These are phyloP conservation scores for western clawed frog (Xenopus tropicalis) DNA, from an alignment of 2,113 vertebrate species.

Conservation along the genomic window DNA sequence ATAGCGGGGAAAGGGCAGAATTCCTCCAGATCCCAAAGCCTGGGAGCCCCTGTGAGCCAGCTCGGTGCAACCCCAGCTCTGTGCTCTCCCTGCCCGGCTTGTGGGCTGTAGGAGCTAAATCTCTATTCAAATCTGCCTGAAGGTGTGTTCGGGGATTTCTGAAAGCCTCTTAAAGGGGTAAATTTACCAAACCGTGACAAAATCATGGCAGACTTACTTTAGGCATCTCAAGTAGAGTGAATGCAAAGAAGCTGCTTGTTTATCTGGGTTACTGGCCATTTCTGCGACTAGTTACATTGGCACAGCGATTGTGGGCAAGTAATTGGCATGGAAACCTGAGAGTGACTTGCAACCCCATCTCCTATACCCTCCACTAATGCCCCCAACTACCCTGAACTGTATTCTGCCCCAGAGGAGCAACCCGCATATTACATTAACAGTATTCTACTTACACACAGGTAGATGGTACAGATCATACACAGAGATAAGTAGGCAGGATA, in stretches of 20 bases:
- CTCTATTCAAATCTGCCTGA: slow-evolving; percentile 97
- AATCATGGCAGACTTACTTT: slow-evolving; percentile 91
- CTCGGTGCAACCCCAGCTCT: slow-evolving; percentile 68
- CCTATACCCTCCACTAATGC: neutral
- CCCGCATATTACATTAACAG: too few relatives aligned
- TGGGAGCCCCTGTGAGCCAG: slow-evolving; percentile 55
- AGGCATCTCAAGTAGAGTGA: slow-evolving; percentile 77
- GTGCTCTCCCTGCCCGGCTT: slow-evolving; percentile 74
- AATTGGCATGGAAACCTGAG: slow-evolving; percentile 12
- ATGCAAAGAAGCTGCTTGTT: slow-evolving; percentile 79
- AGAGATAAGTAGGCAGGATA: too few relatives aligned
- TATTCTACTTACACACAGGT: too few relatives aligned
- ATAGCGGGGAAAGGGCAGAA: slow-evolving; percentile 59
- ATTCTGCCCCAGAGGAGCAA: too few relatives aligned
- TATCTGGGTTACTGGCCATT: slow-evolving; percentile 71
- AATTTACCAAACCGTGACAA: slow-evolving; percentile 97
- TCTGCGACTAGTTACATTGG: slow-evolving; percentile 63
- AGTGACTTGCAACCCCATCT: neutral
- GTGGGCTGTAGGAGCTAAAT: slow-evolving; percentile 95
- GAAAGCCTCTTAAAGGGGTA: slow-evolving; percentile 98
- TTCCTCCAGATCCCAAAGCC: slow-evolving; percentile 65
- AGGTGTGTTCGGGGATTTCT: slow-evolving; percentile 90
- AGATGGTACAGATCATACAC: too few relatives aligned
- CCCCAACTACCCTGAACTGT: too few relatives aligned
- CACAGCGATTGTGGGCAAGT: slow-evolving; percentile 54